Evolutionary conservation across 1,140 invertebrate species (phyloP), one percentile per base, ranked within the genome.

Genomic region (Dendrolimus punctatus): DNA sequence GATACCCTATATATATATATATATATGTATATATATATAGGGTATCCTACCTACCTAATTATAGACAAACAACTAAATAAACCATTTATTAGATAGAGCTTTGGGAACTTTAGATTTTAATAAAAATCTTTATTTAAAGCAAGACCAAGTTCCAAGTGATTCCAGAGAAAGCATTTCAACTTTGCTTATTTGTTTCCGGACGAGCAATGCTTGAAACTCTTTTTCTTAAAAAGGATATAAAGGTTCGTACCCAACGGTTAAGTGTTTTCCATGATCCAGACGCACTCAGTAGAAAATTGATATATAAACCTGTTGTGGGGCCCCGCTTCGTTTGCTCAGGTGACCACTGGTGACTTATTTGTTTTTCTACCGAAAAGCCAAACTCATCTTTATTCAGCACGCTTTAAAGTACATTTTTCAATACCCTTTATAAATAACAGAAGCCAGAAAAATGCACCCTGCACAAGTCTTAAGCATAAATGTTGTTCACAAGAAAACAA

Each of bases 281-380:
- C 78, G 78, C 81, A 81, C 75, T 81, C 73, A 67, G 75, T 70
- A 76, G 76, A 83, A 80, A 85, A 83, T 85, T 85, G 80, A 80
- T 80, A 81, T 23, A 23, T 80, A 85, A 83, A 83, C 76, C 73
- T 81, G 75, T 81, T 79, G 71, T 74, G 69, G 73, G 69, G 55
- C 57, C 55, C 55, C 56, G 66, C 71, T 68, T 65, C 58, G 73
- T 76, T 82, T 76, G 62, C 64, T 72, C 71, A 80, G 78, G 74
- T 78, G 79, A 76, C 70, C 68, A 73, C 63, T 61, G 23, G 57
- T 72, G 68, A 73, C 71, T 71, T 80, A 74, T 76, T 70, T 70
- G 56, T 57, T 63, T 56, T 57, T 40, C 46, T 46, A 5, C 6
- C 40, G 37, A 51, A 59, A 62, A 52, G 53, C 55, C 39, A 72